These are phyloP conservation scores for Anoplopoma fimbria DNA, from an alignment of 2,113 vertebrate genomes.

Conservation along the genomic window DNA sequence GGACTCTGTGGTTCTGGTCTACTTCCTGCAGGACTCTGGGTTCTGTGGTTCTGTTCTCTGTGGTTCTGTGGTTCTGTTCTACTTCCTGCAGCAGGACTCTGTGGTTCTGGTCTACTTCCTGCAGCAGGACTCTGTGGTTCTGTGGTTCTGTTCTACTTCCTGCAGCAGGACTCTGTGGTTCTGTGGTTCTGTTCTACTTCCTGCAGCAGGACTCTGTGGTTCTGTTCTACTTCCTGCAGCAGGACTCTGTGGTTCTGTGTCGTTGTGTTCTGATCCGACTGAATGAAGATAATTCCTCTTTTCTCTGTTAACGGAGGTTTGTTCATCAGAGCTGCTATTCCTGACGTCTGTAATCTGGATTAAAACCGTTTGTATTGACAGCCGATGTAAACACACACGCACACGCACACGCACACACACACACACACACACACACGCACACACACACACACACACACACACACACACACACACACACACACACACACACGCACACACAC, in stretches of 20 bases:
- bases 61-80: neutral
- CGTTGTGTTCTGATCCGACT: conserved; percentile 26
- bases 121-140: neutral
- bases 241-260: conserved; percentile 22
- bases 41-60: conserved; percentile 22
- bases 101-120: too few species aligned
- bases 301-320: conserved; percentile 27
- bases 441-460: too few species aligned
- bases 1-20: conserved; percentile 19
- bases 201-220: neutral
- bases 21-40: conserved; percentile 13
- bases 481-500: too few species aligned
- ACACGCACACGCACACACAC: too few species aligned
- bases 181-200: too few species aligned
- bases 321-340: conserved; percentile 36
- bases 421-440: too few species aligned
- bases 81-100: neutral
- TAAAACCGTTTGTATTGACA: conserved; percentile 41
- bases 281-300: conserved; percentile 55
- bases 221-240: conserved; percentile 1
- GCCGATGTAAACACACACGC: conserved; percentile 51
- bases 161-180: neutral
- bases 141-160: too few species aligned
- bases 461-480: too few species aligned
- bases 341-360: conserved; percentile 62